Evolutionary conservation across 2,888 invertebrate species (phyloP), one percentile per base, ranked within the genome.

Genomic region (Altica lythri): DNA sequence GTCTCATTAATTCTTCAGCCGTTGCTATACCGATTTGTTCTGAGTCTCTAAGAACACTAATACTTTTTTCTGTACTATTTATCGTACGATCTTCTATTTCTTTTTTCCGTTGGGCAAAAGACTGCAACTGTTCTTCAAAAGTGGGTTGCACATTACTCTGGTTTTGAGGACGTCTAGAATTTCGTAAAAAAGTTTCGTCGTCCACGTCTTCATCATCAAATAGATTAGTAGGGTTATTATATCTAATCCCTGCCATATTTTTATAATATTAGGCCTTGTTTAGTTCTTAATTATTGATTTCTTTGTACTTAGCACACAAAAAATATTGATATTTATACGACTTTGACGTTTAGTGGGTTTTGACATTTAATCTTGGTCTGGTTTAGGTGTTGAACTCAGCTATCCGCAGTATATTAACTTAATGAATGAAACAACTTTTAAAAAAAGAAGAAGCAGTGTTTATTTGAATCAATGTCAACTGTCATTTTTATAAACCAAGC

Each of bases 1-100:
- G 97, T 60, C 88, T 83, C 19, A 87, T 80, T 9, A 97, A 79
- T 78, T 96, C 96, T 81, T 93, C 92, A 4, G 97, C 97, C 3
- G 97, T 97, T 1, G 90, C 90, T 57, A 90, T 88, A 17, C 96
- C 98, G 60, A 96, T 89, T 73, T 92, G 88, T 76, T 98, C 97
- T 0, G 95, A 92, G 71, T 97, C 95, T 59, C 92, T 84, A 27
- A 95, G 78, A 49, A 94, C 76, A 44, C 89, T 86, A 68, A 90
- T 81, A 64, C 93, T 92, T 61, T 90, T 82, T 60, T 89, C 81
- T 0, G 92, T 87, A 4, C 92, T 92, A 68, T 89, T 85, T 50
- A 94, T 74, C 1, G 93, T 92, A 47, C 90, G 81, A 62, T 90
- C 85, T 77, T 94, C 93, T 61, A 95, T 91, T 70, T 85, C 86